Evolutionary conservation across 2,113 vertebrate species (phyloP).

Genomic region (Laterallus jamaicensis): DNA sequence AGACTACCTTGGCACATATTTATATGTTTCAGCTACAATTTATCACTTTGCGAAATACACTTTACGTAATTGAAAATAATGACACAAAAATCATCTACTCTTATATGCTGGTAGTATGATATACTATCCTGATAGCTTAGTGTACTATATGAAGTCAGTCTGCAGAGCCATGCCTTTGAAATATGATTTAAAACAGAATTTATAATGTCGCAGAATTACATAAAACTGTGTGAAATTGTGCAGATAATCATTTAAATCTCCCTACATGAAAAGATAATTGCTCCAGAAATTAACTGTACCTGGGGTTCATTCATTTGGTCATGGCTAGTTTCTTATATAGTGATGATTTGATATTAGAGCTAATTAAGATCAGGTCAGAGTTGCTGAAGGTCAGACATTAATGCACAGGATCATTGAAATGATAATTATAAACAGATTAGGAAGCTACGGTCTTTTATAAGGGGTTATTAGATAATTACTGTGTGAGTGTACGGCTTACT

Average conservation of each 20-base stretch:
- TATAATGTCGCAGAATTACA: slow-evolving; percentile 88
- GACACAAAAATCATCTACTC: slow-evolving; percentile 47
- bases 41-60: slow-evolving; percentile 39
- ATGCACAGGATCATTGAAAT: slow-evolving; percentile 98
- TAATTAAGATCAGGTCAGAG: slow-evolving; percentile 99
- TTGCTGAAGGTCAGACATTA: slow-evolving; percentile 99
- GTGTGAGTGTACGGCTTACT: slow-evolving; percentile 87
- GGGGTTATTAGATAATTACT: slow-evolving; percentile 96
- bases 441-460: slow-evolving; percentile 97
- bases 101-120: slow-evolving; percentile 13
- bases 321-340: slow-evolving; percentile 99
- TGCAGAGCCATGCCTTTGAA: slow-evolving; percentile 78
- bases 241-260: slow-evolving; percentile 99
- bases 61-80: slow-evolving; percentile 71
- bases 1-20: neutral
- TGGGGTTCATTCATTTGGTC: slow-evolving; percentile 99
- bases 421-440: slow-evolving; percentile 99
- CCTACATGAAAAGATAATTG: slow-evolving; percentile 99
- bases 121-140: slow-evolving; percentile 44
- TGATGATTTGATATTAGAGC: slow-evolving; percentile 96
- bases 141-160: slow-evolving; percentile 66
- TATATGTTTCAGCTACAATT: slow-evolving; percentile 18
- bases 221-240: slow-evolving; percentile 99
- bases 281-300: slow-evolving; percentile 99
- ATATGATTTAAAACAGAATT: slow-evolving; percentile 90